These are phyloP conservation scores for Drosophila truncata DNA, from an alignment of 1,140 invertebrate species.

Conservation along the genomic window DNA sequence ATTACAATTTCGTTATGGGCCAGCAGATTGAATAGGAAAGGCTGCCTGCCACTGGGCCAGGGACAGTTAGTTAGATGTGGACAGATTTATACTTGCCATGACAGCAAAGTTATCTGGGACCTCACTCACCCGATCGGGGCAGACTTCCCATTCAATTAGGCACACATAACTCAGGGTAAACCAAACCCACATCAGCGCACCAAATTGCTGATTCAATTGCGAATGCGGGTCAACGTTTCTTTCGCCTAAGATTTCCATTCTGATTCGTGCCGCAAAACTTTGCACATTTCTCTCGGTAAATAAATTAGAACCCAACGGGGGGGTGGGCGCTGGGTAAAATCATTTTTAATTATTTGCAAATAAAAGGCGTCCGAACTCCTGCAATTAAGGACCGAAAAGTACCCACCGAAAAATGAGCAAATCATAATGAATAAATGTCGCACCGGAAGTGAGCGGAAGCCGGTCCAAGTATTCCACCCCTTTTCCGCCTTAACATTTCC, in stretches of 20 bases:
- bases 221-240: constrained; percentile 57
- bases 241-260: constrained; percentile 39
- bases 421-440: constrained; percentile 84
- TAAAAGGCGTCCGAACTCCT: constrained; percentile 61
- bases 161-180: constrained; percentile 49
- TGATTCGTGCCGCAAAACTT: constrained; percentile 54
- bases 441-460: constrained; percentile 78
- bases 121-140: constrained; percentile 33
- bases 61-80: constrained; percentile 39
- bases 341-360: constrained; percentile 83
- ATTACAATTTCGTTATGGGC: constrained; percentile 58
- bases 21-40: constrained; percentile 49
- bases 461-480: constrained; percentile 44
- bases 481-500: constrained; percentile 62
- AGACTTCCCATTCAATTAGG: constrained; percentile 63
- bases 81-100: constrained; percentile 39
- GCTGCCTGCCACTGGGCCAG: constrained; percentile 20
- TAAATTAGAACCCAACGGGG: constrained; percentile 57
- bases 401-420: constrained; percentile 69
- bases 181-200: constrained; percentile 64
- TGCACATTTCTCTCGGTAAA: constrained; percentile 56
- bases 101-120: constrained; percentile 45
- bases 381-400: constrained; percentile 67
- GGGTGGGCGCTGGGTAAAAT: constrained; percentile 26
- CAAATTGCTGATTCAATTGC: constrained; percentile 73